Evolutionary conservation across 35 echinoderm and acorn worm species (phyloP).

Genomic region (Hemicentrotus pulcherrimus): DNA sequence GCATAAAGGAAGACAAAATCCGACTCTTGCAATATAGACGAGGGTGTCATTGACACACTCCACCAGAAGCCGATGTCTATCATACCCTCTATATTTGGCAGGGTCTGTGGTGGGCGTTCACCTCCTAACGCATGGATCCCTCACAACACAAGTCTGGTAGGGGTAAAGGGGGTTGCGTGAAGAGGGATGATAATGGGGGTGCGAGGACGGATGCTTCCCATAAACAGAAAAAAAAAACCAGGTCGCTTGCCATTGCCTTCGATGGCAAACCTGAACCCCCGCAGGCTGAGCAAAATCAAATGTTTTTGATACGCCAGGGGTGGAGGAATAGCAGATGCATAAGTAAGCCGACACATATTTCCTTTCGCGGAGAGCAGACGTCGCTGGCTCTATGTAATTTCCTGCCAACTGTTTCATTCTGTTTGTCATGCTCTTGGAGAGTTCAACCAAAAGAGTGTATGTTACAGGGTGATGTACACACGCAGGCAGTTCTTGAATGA

Average conservation of each 20-base stretch:
- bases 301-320: background rate
- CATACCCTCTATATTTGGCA: background rate
- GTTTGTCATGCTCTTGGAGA: background rate
- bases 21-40: background rate
- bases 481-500: background rate
- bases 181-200: background rate
- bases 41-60: background rate
- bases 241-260: background rate
- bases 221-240: background rate
- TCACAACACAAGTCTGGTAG: background rate
- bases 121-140: background rate
- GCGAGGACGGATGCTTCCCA: background rate
- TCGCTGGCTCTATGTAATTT: background rate
- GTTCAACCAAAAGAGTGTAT: background rate
- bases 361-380: background rate
- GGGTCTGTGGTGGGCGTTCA: background rate
- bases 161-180: background rate
- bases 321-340: background rate
- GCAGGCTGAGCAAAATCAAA: background rate
- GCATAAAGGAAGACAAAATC: background rate
- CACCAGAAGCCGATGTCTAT: background rate
- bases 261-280: background rate
- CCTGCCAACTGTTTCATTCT: background rate
- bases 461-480: background rate
- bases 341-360: background rate